Conservation (phyloP, 35 echinoderm and acorn worm genomes). For the Lytechinus variegatus region DNA sequence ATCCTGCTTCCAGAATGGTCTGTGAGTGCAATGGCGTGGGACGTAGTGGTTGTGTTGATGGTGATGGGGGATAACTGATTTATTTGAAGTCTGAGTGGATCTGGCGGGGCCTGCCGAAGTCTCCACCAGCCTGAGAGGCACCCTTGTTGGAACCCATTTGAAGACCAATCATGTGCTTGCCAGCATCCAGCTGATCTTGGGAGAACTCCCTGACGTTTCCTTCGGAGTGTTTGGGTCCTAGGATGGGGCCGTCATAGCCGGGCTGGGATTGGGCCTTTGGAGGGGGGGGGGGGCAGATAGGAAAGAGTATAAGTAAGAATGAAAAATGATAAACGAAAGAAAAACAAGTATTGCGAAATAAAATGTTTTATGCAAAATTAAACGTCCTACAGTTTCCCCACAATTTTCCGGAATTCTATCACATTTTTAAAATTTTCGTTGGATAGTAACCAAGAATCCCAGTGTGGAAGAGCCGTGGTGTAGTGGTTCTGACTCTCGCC, state of each 20-base stretch:
- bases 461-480: too few species aligned
- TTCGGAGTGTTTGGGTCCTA: constrained; percentile 81
- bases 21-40: not conserved
- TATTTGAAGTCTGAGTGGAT: constrained; percentile 67
- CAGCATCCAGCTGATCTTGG: constrained; percentile 86
- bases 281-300: not conserved
- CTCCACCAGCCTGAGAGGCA: constrained; percentile 80
- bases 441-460: too few species aligned
- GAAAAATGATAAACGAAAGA: too few species aligned
- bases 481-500: too few species aligned
- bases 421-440: too few species aligned
- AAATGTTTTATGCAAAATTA: too few species aligned
- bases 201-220: constrained; percentile 78
- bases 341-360: too few species aligned
- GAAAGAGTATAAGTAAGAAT: too few species aligned
- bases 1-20: not conserved
- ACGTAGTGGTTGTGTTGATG: not conserved
- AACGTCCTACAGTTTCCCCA: too few species aligned
- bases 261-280: constrained; percentile 72
- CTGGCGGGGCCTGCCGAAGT: constrained; percentile 88
- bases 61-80: not conserved
- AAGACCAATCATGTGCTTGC: constrained; percentile 88
- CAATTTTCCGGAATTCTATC: too few species aligned
- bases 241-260: constrained; percentile 86
- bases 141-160: constrained; percentile 98